Base-by-base conservation (phyloP, 35 echinoderm and acorn worm species). In the Diadema setosum region DNA sequence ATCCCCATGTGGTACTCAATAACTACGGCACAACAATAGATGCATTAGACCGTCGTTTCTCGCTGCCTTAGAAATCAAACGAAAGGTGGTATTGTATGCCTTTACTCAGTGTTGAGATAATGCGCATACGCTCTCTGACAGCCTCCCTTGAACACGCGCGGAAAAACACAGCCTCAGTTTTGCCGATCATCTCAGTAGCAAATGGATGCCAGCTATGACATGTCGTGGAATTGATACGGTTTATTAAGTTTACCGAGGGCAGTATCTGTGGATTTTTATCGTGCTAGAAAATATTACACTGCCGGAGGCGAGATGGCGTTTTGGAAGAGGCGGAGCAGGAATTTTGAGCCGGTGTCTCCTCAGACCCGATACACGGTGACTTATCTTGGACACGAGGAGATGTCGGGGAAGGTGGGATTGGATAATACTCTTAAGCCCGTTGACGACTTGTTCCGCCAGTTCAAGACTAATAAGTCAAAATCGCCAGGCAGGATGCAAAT, bases 271-370 rank as follows among this genome's bases (percentile, higher is more conserved):
- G 48, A 52, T 11, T 11, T n/a, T 11, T 52, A 11, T 11, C n/a
- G 9, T 9, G 48, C 48, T 52, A n/a, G 48, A 52, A 11, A 11
- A n/a, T 52, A 52, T 52, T n/a, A n/a, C 9, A 52, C 48, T 52
- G 9, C 48, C 17, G 6, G 20, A 20, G 33, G 73, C 44, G 73
- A 9, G 44, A 90, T 90, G 88, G 88, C 88, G 81, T 90, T 90
- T 49, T 90, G 88, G 88, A 90, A 90, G 60, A 69, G 81, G 26
- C 23, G 88, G 63, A 86, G 83, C 50, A 33, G 59, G 17, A 86
- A 34, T 69, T 86, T 86, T 25, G 83, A 90, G 61, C 88, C 88
- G 39, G 56, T 81, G 39, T 81, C 81, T 48, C 81, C 81, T 17
- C 44, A 64, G n/a, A 70, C 81, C 37, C 26, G 43, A 25, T 65